phyloP scores from a whole-genome alignment of 1,140 invertebrate species.

The Ceratoteleas bidentatus region DNA sequence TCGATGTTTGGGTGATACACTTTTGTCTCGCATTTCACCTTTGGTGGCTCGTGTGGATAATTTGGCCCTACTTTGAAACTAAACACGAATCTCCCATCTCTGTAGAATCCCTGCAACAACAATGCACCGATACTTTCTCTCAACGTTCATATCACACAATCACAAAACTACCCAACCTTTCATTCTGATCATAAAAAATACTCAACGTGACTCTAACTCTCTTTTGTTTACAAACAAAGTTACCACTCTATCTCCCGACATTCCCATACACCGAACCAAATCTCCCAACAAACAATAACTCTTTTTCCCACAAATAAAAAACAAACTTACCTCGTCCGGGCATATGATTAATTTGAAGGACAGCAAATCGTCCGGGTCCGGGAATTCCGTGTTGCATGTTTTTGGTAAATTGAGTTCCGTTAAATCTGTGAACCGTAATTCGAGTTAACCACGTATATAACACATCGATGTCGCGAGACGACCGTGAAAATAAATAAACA shows the following conservation, averaged over 20 bases:
- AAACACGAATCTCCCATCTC: slow-evolving; percentile 96
- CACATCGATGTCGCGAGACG: not conserved
- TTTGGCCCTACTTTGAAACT: slow-evolving; percentile 98
- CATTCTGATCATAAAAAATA: too few species aligned
- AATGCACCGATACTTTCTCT: not conserved
- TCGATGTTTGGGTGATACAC: slow-evolving; percentile 98
- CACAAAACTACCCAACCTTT: too few species aligned
- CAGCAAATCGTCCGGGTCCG: slow-evolving; percentile 97
- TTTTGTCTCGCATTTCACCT: slow-evolving; percentile 96
- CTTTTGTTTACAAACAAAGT: too few species aligned
- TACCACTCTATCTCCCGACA: too few species aligned
- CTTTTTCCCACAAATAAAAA: too few species aligned
- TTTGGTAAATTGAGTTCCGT: slow-evolving; percentile 98
- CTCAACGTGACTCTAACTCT: not conserved
- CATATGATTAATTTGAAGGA: slow-evolving; percentile 98
- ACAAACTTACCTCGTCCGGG: slow-evolving; percentile 91
- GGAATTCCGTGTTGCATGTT: slow-evolving; percentile 97
- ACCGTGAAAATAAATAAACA: slow-evolving; percentile 33
- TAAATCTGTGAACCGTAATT: slow-evolving; percentile 89
- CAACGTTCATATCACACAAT: too few species aligned
- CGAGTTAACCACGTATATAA: not conserved
- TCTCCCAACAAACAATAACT: too few species aligned
- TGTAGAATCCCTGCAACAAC: slow-evolving; percentile 91
- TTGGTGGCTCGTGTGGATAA: slow-evolving; percentile 97
- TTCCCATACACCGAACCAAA: too few species aligned